Base-by-base conservation (phyloP, 2,888 invertebrate genomes). In the Pseudanteris insignis region DNA sequence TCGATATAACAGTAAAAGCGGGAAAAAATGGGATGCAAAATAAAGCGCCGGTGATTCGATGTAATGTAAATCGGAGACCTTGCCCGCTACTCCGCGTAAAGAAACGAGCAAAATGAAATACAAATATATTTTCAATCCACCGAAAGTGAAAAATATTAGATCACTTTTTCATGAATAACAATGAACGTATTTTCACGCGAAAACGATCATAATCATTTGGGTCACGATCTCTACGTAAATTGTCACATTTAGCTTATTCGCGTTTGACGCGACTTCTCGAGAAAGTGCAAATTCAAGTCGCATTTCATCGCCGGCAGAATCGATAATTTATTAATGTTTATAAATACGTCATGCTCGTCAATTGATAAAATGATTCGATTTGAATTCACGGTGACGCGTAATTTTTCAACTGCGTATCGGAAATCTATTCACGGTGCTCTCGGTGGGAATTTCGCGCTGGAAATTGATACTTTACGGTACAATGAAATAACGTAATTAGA, bases 111-210 rank as follows among this genome's bases (percentile, higher is more conserved):
- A 6, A 18, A 3, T n/a, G 26, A 28, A 41, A 14, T 34, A 40
- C 30, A 46, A 33, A 44, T 51, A 36, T 28, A 51, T 40, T 43
- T 47, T 44, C 47, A 47, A 47, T 41, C 41, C 28, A 38, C 34
- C 21, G 47, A 32, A 36, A 34, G 51, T 59, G 34, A 34, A 58
- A 46, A 10, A 40, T 46, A 46, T 26, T 29, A 25, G 14, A 51
- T 51, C 40, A 41, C 36, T 37, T 59, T 51, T 59, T 41, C 51
- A 59, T 59, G 47, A 53, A 53, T 53, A 59, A 47, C 51, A 59
- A 59, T 59, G 59, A 59, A 44, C 36, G 34, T 40, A 12, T 34
- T 46, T 50, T 51, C 30, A n/a, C n/a, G 32, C 21, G 38, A 50
- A 58, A 51, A 14, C 51, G 58, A 51, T 58, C 51, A 44, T 58